phyloP scores from a whole-genome alignment of 2,113 vertebrate species.

The Gymnobelideus leadbeateri region DNA sequence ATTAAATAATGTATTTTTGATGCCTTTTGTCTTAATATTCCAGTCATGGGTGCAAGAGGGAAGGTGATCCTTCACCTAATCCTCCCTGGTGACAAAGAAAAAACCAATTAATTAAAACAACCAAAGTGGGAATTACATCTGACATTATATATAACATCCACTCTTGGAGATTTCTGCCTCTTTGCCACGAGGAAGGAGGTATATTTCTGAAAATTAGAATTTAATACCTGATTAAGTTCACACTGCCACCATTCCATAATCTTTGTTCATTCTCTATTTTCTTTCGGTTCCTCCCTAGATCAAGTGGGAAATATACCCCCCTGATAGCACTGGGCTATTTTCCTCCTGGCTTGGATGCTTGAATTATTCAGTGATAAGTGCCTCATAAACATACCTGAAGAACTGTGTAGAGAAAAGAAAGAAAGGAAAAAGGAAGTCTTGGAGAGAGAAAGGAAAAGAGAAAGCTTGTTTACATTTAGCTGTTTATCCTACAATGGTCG shows the following conservation, averaged over 20 bases:
- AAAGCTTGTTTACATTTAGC: background rate
- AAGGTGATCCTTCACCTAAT: background rate
- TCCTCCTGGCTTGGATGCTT: background rate
- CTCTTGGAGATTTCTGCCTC: background rate
- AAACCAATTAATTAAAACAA: background rate
- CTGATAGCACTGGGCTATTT: rapidly evolving
- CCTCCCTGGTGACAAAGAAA: background rate
- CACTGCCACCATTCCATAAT: too few species aligned
- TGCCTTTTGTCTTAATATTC: background rate
- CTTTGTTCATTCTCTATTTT: background rate
- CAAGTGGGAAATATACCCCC: background rate
- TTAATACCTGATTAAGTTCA: background rate
- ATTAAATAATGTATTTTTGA: background rate
- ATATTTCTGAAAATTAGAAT: background rate
- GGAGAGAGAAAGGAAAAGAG: background rate
- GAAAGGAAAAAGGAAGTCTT: background rate
- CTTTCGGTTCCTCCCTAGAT: background rate
- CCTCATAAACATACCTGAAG: background rate
- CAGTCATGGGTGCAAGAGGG: background rate
- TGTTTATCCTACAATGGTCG: background rate
- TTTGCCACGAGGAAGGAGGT: background rate
- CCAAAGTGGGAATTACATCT: background rate
- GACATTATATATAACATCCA: background rate
- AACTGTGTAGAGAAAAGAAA: background rate
- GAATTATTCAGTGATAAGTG: background rate